Evolutionary conservation across 2,888 invertebrate genomes (phyloP).

Genomic region (Agriopis leucophaearia): DNA sequence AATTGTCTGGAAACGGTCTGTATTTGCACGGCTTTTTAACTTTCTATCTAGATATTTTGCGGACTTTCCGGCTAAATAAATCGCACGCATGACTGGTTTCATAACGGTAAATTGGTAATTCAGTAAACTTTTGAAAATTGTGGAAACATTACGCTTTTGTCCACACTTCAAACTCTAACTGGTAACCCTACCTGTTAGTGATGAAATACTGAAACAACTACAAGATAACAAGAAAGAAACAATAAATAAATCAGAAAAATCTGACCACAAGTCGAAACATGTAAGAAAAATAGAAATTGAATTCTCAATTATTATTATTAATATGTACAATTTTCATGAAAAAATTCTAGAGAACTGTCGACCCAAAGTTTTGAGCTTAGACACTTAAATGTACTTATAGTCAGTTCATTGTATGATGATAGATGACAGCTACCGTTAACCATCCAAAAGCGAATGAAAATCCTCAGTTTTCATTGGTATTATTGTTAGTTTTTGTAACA

Average conservation of each 20-base stretch:
- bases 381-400: conserved; percentile 17
- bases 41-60: too few relatives aligned
- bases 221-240: background rate
- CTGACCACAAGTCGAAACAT: conserved; percentile 11
- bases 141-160: background rate
- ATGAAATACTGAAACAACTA: background rate
- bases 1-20: background rate
- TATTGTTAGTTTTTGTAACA: too few relatives aligned
- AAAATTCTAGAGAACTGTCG: conserved; percentile 30
- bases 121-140: too few relatives aligned
- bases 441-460: too few relatives aligned
- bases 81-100: too few relatives aligned
- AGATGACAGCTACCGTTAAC: too few relatives aligned
- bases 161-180: background rate
- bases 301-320: conserved; percentile 5
- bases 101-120: too few relatives aligned
- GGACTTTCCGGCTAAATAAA: too few relatives aligned
- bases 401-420: too few relatives aligned
- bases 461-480: too few relatives aligned
- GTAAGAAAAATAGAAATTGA: conserved; percentile 15
- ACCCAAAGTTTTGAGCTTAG: conserved; percentile 15
- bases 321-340: conserved; percentile 26
- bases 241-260: conserved; percentile 19
- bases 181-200: background rate
- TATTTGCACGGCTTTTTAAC: too few relatives aligned